phyloP scores from a whole-genome alignment of 2,113 vertebrate species.

The Tamias sibiricus region DNA sequence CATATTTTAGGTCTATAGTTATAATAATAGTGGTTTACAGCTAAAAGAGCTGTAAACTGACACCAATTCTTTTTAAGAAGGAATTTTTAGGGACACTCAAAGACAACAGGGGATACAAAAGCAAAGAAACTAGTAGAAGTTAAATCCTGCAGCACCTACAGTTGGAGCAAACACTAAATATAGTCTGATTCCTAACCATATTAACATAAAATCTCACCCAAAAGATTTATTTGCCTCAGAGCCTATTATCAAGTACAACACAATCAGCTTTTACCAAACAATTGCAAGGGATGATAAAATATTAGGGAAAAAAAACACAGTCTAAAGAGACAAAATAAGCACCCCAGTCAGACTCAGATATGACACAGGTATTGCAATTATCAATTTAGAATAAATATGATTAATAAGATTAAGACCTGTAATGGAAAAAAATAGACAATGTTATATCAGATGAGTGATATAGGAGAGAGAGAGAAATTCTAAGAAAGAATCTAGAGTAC shows the following conservation, averaged over 20 bases:
- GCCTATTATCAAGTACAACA: not conserved
- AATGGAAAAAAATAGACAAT: not conserved
- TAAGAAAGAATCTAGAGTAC: not conserved
- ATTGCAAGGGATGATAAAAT: not conserved
- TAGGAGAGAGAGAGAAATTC: not conserved
- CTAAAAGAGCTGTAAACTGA: not conserved
- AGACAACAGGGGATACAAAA: not conserved
- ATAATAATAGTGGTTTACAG: not conserved
- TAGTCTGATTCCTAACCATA: not conserved
- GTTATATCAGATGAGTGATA: not conserved
- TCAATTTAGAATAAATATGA: not conserved
- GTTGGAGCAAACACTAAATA: not conserved
- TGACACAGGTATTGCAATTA: not conserved
- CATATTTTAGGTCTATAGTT: not conserved
- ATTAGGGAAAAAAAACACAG: not conserved
- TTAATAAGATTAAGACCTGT: not conserved
- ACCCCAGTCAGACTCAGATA: not conserved
- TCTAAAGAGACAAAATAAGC: not conserved
- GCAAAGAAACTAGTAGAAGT: not conserved
- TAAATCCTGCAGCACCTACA: not conserved
- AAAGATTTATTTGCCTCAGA: not conserved
- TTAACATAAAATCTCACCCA: not conserved
- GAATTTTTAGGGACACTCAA: not conserved
- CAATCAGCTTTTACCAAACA: not conserved
- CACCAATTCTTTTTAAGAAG: not conserved